phyloP scores from a whole-genome alignment of 2,888 invertebrate species.

The Cylindroiulus punctatus region DNA sequence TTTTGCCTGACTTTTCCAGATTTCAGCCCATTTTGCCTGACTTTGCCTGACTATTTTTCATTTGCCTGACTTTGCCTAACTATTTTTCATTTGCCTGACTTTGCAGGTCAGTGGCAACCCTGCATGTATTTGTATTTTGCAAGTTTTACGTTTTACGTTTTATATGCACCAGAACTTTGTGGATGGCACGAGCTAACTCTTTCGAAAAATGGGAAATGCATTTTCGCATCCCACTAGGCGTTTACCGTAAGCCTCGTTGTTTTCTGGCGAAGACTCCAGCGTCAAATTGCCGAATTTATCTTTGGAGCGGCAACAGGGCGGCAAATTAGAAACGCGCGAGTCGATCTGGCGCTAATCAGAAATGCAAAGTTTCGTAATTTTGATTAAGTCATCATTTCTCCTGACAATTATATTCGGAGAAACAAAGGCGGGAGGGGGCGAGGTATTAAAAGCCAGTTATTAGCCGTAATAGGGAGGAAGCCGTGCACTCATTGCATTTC shows the following conservation, averaged over 20 bases:
- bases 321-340: slow-evolving; percentile 31
- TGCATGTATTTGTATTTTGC: too few relatives aligned
- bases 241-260: background rate
- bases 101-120: too few relatives aligned
- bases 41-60: too few relatives aligned
- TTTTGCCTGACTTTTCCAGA: too few relatives aligned
- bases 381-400: slow-evolving; percentile 42
- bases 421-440: slow-evolving; percentile 10
- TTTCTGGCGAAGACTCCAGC: background rate
- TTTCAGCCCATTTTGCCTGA: too few relatives aligned
- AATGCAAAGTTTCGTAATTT: slow-evolving; percentile 42
- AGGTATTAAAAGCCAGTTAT: slow-evolving; percentile 27
- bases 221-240: background rate
- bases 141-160: too few relatives aligned
- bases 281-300: slow-evolving; percentile 32
- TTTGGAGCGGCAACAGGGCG: slow-evolving; percentile 9
- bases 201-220: background rate
- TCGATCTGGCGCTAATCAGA: slow-evolving; percentile 27
- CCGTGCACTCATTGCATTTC: slow-evolving; percentile 10
- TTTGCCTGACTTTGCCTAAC: too few relatives aligned
- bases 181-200: background rate
- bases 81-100: too few relatives aligned
- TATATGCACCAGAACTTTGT: background rate
- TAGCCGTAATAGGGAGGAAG: slow-evolving; percentile 31
- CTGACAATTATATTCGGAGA: slow-evolving; percentile 36